These are phyloP conservation scores for Pristiophorus japonicus DNA, from an alignment of 2,113 vertebrate genomes.

Conservation along the genomic window DNA sequence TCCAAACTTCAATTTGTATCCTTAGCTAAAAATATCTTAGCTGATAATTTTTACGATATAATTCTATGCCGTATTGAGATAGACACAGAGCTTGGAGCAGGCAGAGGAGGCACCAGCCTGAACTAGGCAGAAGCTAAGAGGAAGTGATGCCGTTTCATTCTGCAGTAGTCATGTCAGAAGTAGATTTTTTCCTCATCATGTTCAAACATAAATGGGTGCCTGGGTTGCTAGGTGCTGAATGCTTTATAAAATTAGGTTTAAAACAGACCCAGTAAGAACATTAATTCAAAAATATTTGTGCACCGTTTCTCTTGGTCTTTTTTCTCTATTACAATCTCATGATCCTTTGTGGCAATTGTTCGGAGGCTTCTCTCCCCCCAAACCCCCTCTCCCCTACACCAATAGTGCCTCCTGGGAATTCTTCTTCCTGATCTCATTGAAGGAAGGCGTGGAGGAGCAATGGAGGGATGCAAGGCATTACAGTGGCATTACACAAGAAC, in stretches of 20 bases:
- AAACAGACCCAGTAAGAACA: background rate
- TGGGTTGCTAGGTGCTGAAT: background rate
- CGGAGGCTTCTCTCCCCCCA: background rate
- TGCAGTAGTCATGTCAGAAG: background rate
- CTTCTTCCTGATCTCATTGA: background rate
- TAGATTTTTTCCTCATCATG: background rate
- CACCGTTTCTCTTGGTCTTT: background rate
- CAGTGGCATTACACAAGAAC: too few species aligned
- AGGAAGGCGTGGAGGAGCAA: background rate
- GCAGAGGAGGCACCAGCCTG: background rate
- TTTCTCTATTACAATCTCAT: background rate
- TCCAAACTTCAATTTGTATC: background rate
- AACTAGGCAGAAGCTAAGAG: background rate
- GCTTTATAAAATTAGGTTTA: background rate
- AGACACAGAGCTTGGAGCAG: background rate
- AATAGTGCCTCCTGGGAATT: background rate
- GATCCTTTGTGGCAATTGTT: background rate
- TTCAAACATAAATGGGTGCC: background rate
- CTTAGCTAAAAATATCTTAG: background rate
- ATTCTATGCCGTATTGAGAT: background rate
- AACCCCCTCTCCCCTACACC: background rate
- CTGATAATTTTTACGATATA: background rate
- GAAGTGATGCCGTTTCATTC: background rate
- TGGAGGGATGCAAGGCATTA: background rate
- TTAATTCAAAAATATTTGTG: background rate